Base-by-base conservation (phyloP, 2,797 vertebrate genomes). In the Rachycentron canadum region DNA sequence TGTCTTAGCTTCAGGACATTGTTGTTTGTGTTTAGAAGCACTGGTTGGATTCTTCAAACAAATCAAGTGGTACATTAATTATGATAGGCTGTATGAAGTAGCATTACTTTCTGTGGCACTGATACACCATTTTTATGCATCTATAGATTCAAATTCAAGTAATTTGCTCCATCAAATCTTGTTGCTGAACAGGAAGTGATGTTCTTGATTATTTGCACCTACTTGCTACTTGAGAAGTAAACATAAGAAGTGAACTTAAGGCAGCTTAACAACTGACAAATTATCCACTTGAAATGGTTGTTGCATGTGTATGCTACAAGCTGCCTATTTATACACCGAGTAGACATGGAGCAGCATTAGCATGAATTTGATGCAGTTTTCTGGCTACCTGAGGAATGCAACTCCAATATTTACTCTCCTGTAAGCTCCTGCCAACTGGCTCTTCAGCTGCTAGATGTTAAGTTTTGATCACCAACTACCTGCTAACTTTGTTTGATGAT, bases 11-110 rank as follows among this genome's bases (percentile, higher is more conserved):
- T 45, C 64, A 43, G 80, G 72, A 81, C 38, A 53, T 47, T 36
- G 50, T 62, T 67, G 65, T 82, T 80, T 72, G 72, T 79, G 58
- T 76, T 67, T 50, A 57, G 36, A 52, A 23, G 63, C 47, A 32
- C 65, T 76, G 76, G 89, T 69, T 90, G 80, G 83, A 88, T 84
- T 67, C 76, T 89, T 82, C 56, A 73, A 81, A 74, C 83, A 82
- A 78, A 71, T 86, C 78, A 86, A 78, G 65, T 73, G 78, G 76
- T 67, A 61, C 2, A 5, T 61, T 74, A 67, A 81, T 84, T 72
- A 72, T 70, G 82, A 78, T 63, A 52, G 65, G 73, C 68, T 73
- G 73, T 65, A 76, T 75, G 74, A 60, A 61, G 40, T 63, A 45
- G 40, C 41, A 49, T 34, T n/a, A 45, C 23, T 47, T 36, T 63